Conservation (phyloP, 2,113 vertebrate genomes). For the Psettodes erumei region DNA sequence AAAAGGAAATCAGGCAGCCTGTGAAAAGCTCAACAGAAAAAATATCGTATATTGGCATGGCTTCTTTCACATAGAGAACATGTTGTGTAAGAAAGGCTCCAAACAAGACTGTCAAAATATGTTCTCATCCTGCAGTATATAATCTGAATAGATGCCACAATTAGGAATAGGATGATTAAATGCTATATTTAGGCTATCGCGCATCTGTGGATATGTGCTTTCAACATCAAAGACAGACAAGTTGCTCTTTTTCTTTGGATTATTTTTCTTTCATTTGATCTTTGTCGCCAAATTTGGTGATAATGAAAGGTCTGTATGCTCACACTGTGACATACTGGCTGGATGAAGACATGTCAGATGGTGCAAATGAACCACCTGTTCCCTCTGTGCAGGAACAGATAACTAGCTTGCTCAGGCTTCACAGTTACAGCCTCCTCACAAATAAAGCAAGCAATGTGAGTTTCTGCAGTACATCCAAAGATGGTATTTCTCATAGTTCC, state of each 20-base stretch:
- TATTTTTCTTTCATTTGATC: constrained; percentile 68
- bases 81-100: constrained; percentile 32
- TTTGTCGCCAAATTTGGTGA: constrained; percentile 58
- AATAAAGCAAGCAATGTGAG: constrained; percentile 7
- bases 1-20: constrained; percentile 8
- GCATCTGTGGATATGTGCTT: constrained; percentile 46
- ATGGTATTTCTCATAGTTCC: neutral
- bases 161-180: constrained; percentile 64
- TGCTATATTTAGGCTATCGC: constrained; percentile 55
- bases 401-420: constrained; percentile 29
- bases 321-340: constrained; percentile 41
- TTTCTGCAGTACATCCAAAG: neutral
- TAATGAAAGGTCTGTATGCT: constrained; percentile 60
- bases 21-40: constrained; percentile 20
- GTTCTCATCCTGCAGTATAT: constrained; percentile 32
- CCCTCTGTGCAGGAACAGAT: constrained; percentile 28
- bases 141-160: constrained; percentile 45
- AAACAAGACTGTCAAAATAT: constrained; percentile 35
- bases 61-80: constrained; percentile 27
- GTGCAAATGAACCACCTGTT: constrained; percentile 65
- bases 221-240: constrained; percentile 64
- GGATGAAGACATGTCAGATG: constrained; percentile 58
- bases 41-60: neutral
- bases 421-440: constrained; percentile 4
- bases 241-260: constrained; percentile 40